Evolutionary conservation across 2,113 vertebrate species (phyloP).

Genomic region (Hipposideros armiger): DNA sequence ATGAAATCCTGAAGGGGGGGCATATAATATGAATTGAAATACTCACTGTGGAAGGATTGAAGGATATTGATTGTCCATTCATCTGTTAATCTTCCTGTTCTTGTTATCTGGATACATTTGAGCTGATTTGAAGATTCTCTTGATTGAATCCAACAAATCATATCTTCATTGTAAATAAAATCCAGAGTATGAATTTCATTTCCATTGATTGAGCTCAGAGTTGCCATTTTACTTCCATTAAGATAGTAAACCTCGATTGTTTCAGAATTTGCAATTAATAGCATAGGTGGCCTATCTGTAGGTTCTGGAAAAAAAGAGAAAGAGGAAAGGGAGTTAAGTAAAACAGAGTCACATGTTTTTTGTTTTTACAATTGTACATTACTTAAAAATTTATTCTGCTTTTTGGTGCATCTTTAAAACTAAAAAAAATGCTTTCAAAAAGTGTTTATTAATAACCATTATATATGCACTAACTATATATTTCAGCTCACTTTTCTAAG

Average conservation of each 20-base stretch:
- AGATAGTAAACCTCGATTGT: conserved; percentile 91
- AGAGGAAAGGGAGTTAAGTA: conserved; percentile 14
- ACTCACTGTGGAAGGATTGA: conserved; percentile 94
- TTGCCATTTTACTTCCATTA: conserved; percentile 92
- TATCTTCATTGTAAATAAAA: conserved; percentile 92
- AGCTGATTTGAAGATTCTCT: conserved; percentile 91
- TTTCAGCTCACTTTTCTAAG: conserved; percentile 54
- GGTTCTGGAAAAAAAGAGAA: conserved; percentile 89
- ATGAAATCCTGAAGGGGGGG: not conserved
- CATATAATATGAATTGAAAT: not conserved
- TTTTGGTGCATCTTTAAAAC: not conserved
- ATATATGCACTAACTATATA: not conserved
- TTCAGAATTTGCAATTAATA: conserved; percentile 91
- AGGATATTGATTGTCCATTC: conserved; percentile 90
- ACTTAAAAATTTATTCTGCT: not conserved
- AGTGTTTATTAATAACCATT: not conserved
- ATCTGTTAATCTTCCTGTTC: conserved; percentile 88
- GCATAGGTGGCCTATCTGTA: conserved; percentile 91
- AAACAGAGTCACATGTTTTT: not conserved
- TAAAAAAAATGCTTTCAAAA: not conserved
- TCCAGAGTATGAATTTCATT: conserved; percentile 93
- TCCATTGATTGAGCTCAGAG: conserved; percentile 86
- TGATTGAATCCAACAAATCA: conserved; percentile 94
- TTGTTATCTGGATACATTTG: conserved; percentile 91
- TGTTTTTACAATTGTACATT: not conserved